Evolutionary conservation across 2,797 vertebrate species (phyloP).

Genomic region (Coregonus suidteri): DNA sequence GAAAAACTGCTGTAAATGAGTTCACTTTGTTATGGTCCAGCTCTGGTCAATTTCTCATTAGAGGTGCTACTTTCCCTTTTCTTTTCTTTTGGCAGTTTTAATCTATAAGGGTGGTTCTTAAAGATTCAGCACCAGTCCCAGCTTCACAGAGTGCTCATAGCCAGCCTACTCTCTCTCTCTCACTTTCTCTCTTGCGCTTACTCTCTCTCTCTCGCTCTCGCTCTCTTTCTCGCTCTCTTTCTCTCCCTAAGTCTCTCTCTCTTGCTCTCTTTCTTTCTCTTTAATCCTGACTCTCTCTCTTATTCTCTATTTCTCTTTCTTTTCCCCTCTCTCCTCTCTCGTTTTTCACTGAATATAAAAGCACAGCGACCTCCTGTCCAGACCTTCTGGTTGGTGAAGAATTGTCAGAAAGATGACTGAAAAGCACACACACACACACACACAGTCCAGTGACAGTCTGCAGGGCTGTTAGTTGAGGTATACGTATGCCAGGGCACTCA

Average conservation of each 20-base stretch:
- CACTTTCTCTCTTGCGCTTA: conserved; percentile 33
- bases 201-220: neutral
- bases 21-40: neutral
- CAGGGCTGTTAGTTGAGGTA: conserved; percentile 43
- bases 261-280: neutral
- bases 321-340: neutral
- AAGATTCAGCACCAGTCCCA: conserved; percentile 43
- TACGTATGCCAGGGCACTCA: conserved; percentile 10
- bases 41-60: neutral
- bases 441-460: conserved; percentile 23
- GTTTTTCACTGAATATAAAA: conserved; percentile 52
- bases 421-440: conserved; percentile 39
- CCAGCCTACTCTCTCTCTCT: conserved; percentile 18
- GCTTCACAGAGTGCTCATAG: conserved; percentile 36
- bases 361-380: conserved; percentile 53
- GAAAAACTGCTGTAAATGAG: neutral
- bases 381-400: conserved; percentile 58
- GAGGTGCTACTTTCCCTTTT: conserved; percentile 24
- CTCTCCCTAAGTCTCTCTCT: no score
- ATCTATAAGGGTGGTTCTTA: conserved; percentile 14
- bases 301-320: neutral
- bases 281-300: no score
- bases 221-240: no score
- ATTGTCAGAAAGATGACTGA: conserved; percentile 60
- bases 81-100: conserved; percentile 20